Evolutionary conservation across 2,797 vertebrate genomes (phyloP).

Genomic region (Falco naumanni): DNA sequence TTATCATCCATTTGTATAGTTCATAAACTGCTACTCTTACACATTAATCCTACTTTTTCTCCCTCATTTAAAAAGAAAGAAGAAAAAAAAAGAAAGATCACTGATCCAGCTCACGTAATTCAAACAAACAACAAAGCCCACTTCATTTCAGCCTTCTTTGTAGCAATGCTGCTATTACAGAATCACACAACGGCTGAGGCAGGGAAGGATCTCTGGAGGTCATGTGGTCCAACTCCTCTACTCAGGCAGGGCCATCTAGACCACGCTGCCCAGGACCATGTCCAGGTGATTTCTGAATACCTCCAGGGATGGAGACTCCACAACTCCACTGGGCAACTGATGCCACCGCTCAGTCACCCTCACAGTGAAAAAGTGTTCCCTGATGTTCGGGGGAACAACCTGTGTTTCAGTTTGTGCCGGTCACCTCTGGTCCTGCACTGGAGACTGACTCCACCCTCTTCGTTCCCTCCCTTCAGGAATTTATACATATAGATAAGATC

Average conservation of each 20-base stretch:
- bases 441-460: not conserved
- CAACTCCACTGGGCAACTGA: not conserved
- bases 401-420: not conserved
- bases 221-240: not conserved
- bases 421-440: not conserved
- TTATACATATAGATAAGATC: not conserved
- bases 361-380: not conserved
- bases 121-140: not conserved
- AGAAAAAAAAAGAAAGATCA: no score
- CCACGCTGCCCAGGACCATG: rapidly evolving
- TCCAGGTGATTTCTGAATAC: rapidly evolving
- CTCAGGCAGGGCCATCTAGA: not conserved
- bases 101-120: not conserved
- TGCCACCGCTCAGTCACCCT: not conserved
- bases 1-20: not conserved
- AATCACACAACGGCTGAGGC: not conserved
- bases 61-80: not conserved
- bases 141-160: not conserved
- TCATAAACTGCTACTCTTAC: not conserved
- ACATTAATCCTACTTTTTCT: not conserved
- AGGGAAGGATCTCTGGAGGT: not conserved
- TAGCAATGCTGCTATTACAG: not conserved
- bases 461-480: not conserved
- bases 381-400: not conserved
- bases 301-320: not conserved